Evolutionary conservation across 2,113 vertebrate species (phyloP).

Genomic region (Aix galericulata): DNA sequence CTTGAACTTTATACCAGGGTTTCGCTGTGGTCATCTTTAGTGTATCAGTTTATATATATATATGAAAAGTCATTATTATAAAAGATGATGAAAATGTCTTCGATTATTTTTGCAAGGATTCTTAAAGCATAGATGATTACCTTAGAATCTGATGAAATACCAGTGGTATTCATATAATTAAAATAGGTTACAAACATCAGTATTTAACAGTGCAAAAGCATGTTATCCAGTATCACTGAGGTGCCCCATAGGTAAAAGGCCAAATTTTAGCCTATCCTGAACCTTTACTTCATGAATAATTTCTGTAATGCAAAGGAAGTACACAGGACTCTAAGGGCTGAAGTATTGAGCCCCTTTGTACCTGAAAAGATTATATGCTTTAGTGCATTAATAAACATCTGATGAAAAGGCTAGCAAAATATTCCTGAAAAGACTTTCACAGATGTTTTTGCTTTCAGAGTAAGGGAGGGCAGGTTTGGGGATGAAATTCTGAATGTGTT

Average conservation of each 20-base stretch:
- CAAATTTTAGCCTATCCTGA: not conserved
- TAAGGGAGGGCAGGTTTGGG: not conserved
- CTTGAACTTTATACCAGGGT: not conserved
- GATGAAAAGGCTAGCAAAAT: not conserved
- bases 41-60: not conserved
- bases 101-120: not conserved
- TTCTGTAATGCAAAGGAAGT: not conserved
- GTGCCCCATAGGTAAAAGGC: not conserved
- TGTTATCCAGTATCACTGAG: not conserved
- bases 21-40: not conserved
- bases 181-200: not conserved
- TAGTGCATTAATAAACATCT: not conserved
- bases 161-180: no score
- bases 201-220: not conserved
- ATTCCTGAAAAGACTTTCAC: not conserved
- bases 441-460: not conserved
- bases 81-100: not conserved
- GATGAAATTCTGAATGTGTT: not conserved
- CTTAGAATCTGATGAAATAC: no score
- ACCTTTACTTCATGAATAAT: not conserved
- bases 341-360: not conserved
- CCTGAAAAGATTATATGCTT: not conserved
- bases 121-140: not conserved
- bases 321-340: not conserved
- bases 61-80: not conserved